A percentile compares a stretch with the other conserved stretches of the same genome.
phyloP scores from a whole-genome alignment of 2,113 vertebrate species.

The Engystomops pustulosus region DNA sequence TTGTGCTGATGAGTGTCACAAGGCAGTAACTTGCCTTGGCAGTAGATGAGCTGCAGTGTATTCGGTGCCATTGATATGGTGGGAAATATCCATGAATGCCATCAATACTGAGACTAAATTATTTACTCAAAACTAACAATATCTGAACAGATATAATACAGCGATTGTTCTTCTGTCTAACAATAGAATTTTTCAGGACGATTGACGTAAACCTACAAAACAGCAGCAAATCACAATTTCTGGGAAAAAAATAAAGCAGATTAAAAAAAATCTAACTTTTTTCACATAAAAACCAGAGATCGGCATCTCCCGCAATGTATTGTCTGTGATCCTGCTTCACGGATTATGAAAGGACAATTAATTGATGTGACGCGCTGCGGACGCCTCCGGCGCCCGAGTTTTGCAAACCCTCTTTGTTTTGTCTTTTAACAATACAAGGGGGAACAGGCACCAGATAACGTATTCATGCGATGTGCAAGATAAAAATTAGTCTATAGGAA shows the following conservation, averaged over 20 bases:
- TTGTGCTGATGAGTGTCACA: too few relatives aligned
- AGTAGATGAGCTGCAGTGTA: too few relatives aligned
- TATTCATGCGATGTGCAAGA: background rate
- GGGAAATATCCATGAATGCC: too few relatives aligned
- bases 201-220: background rate
- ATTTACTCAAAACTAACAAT: too few relatives aligned
- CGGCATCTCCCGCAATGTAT: background rate
- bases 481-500: background rate
- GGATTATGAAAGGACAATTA: background rate
- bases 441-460: background rate
- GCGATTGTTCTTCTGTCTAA: too few relatives aligned
- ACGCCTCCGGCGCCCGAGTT: background rate
- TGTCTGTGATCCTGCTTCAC: conserved; percentile 7
- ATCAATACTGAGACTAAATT: too few relatives aligned
- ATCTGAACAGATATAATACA: too few relatives aligned
- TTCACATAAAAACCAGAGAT: background rate
- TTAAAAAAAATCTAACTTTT: background rate
- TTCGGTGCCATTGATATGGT: too few relatives aligned
- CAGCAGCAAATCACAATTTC: background rate
- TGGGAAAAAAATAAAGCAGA: background rate
- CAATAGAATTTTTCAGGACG: too few relatives aligned
- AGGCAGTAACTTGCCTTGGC: too few relatives aligned
- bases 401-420: background rate
- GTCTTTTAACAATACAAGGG: background rate
- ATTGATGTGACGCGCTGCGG: background rate